Percentiles rank a stretch among this genome's conserved stretches.
Evolutionary conservation across 2,113 vertebrate genomes (phyloP).

Genomic region (Silurus meridionalis): DNA sequence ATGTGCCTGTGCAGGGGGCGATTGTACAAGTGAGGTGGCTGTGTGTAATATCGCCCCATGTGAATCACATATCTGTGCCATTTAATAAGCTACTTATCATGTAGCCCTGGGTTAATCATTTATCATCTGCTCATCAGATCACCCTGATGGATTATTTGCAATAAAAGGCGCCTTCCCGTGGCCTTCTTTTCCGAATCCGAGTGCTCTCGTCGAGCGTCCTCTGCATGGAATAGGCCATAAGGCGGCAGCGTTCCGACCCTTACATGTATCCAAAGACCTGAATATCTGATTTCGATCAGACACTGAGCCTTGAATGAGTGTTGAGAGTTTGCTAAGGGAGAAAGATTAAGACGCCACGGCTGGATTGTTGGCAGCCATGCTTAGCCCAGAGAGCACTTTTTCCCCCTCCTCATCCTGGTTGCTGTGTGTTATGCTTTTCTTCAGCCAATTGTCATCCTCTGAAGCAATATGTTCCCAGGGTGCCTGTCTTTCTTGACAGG

Average conservation of each 20-base stretch:
- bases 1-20: slow-evolving; percentile 26
- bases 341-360: slow-evolving; percentile 83
- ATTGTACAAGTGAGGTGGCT: slow-evolving; percentile 22
- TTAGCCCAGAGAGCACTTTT: slow-evolving; percentile 83
- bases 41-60: slow-evolving; percentile 55
- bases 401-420: slow-evolving; percentile 58
- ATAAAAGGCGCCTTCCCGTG: slow-evolving; percentile 58
- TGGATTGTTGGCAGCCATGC: slow-evolving; percentile 81
- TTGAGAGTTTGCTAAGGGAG: slow-evolving; percentile 69
- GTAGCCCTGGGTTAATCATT: slow-evolving; percentile 64
- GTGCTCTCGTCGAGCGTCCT: slow-evolving; percentile 63
- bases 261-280: slow-evolving; percentile 66
- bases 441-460: slow-evolving; percentile 81
- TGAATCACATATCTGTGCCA: slow-evolving; percentile 59
- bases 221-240: slow-evolving; percentile 51
- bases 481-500: slow-evolving; percentile 70
- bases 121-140: slow-evolving; percentile 60
- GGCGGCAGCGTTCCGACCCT: slow-evolving; percentile 51
- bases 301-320: slow-evolving; percentile 72
- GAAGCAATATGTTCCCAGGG: slow-evolving; percentile 76
- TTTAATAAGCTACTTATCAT: slow-evolving; percentile 68
- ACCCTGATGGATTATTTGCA: slow-evolving; percentile 64
- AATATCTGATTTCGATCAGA: slow-evolving; percentile 76
- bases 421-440: slow-evolving; percentile 77
- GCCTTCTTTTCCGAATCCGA: slow-evolving; percentile 55